Base-by-base conservation (phyloP, 2,888 invertebrate genomes). In the Leptinotarsa tumamoca region DNA sequence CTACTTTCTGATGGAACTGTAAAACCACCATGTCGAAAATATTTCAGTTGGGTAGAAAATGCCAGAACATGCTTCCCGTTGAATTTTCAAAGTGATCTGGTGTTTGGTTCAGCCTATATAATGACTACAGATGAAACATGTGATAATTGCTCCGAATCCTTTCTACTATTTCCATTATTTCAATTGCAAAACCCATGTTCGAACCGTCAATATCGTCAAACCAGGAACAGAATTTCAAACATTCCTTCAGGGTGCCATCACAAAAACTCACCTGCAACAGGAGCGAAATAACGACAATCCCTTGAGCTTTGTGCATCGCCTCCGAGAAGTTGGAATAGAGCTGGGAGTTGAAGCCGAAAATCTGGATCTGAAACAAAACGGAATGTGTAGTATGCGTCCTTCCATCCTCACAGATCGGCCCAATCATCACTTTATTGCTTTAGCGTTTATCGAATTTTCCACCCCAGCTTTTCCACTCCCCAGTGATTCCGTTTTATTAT, bases 261-360 rank as follows among this genome's bases (percentile, higher is more conserved):
- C 71, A 82, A 80, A 81, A 74, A 87, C 89, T 90, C 91, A 98
- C 98, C 95, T 98, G 98, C 83, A 98, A 90, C 84, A 99, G 92
- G 82, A 98, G 92, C 78, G 98, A 96, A 86, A 99, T 95, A 79
- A 96, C 98, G 82, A 98, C 96, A 87, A 99, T 94, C 85, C 99
- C 99, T 89, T 98, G 96, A 79, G 98, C 96, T 88, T 96, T 94
- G 87, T 95, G 95, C 85, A 97, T 91, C 80, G 98, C 98, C 89
- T 98, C 96, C 74, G 97, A 95, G 90, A 97, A 97, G 91, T 98
- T 98, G 86, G 94, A 94, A 91, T 98, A 98, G 83, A 99, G 93
- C 90, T 98, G 98, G 77, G 97, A 96, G 91, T 99, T 99, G 92
- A 97, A 99, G 85, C 98, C 98, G 90, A 98, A 96, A 90, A 98